Evolutionary conservation across 2,113 vertebrate species (phyloP).

Genomic region (Uria aalge): DNA sequence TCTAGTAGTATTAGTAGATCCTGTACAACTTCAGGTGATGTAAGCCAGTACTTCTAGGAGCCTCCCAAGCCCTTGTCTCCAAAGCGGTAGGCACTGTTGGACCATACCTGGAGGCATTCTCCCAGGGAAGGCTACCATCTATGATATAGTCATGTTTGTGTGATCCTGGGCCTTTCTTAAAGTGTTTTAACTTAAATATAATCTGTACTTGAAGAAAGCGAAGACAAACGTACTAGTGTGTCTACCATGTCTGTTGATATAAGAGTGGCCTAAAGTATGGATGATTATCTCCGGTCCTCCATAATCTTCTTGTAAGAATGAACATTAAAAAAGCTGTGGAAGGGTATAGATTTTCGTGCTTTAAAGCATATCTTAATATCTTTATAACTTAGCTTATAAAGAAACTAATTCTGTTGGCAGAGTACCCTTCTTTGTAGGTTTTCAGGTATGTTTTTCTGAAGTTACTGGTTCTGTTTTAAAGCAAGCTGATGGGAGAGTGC

Average conservation of each 20-base stretch:
- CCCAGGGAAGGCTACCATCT: background rate
- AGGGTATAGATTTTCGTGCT: background rate
- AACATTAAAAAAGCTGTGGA: background rate
- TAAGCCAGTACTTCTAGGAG: fast-evolving
- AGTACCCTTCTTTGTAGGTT: background rate
- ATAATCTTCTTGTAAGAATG: background rate
- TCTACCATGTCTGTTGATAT: background rate
- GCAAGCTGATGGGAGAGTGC: background rate
- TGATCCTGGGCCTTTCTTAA: background rate
- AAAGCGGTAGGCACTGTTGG: background rate
- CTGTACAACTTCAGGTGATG: background rate
- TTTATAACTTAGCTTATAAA: background rate
- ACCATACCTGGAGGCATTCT: background rate
- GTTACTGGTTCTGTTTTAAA: background rate
- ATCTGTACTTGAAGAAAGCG: background rate
- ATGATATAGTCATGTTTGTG: background rate
- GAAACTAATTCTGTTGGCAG: background rate
- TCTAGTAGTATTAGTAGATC: background rate
- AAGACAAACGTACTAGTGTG: background rate
- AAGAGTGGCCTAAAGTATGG: background rate
- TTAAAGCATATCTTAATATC: background rate
- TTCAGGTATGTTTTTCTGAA: background rate
- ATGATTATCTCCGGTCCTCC: background rate
- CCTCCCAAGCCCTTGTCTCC: background rate
- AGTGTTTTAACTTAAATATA: background rate